Evolutionary conservation across 2,888 invertebrate species (phyloP), one percentile per base, ranked within the genome.

Genomic region (Xylota sylvarum): DNA sequence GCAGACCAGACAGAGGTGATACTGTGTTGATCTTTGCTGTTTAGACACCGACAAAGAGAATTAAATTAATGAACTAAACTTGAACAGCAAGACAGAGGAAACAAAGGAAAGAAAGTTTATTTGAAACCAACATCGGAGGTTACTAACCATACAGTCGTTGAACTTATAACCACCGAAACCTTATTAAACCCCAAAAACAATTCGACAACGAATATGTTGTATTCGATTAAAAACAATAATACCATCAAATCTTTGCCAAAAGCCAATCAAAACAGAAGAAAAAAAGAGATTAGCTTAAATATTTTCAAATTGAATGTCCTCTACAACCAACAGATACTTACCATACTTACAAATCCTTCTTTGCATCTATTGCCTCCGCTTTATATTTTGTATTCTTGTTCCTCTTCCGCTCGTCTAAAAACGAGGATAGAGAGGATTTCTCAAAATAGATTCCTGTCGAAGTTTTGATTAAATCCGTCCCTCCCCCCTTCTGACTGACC

Each of bases 381-480:
- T 23, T 23, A 3, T 23, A 23, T 23, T 23, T 23, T 23, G 23
- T 50, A 10, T 19, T 50, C 10, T 23, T 10, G 4, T 10, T 19
- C 23, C 23, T 50, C 48, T 5, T n/a, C 17, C n/a, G 14, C 12
- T 2, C 40, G 3, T n/a, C n/a, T 35, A 23, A 50, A 30, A 30
- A 27, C 6, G 7, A n/a, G n/a, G 14, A 55, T 32, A 32, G 14
- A 55, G 32, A 56, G 14, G 17, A 56, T 64, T 48, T 64, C 40
- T 7, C 55, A n/a, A 55, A 74, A 64, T 74, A 43, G 64, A 64
- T 74, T 64, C 32, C 64, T 23, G 60, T 32, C 64, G n/a, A 74
- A 74, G 74, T 74, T 74, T 64, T 64, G 62, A 74, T 74, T 74
- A 64, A 64, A 64, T 56, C 19, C 17, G 14, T 17, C 30, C 52